phyloP scores from a whole-genome alignment of 2,113 vertebrate genomes.

The Heterochromis multidens region DNA sequence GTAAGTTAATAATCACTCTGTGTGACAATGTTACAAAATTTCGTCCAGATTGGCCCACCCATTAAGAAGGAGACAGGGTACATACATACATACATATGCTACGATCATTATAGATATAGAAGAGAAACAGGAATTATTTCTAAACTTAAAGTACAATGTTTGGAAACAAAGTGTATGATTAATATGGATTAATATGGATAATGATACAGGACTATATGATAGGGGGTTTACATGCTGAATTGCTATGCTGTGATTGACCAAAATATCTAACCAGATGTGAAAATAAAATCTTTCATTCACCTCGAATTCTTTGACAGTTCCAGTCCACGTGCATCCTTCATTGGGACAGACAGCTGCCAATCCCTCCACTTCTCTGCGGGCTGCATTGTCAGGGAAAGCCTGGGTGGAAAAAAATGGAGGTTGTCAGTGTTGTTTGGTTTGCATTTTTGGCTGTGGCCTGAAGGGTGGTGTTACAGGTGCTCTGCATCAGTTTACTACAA shows the following conservation, averaged over 20 bases:
- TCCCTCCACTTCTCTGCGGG: constrained; percentile 91
- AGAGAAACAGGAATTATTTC: too few species aligned
- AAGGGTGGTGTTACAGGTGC: neutral
- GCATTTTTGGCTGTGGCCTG: constrained; percentile 7
- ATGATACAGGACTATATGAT: neutral
- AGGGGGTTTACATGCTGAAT: neutral
- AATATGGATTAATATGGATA: neutral
- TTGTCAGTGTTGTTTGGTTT: neutral
- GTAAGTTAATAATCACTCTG: too few species aligned
- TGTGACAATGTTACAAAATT: too few species aligned
- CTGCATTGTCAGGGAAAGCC: constrained; percentile 97
- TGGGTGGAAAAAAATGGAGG: constrained; percentile 45
- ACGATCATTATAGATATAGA: too few species aligned
- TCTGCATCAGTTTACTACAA: neutral
- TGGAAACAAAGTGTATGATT: neutral
- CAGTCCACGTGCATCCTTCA: constrained; percentile 88
- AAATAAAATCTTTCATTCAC: constrained; percentile 55
- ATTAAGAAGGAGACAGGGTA: too few species aligned
- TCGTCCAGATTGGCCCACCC: too few species aligned
- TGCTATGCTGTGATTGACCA: neutral
- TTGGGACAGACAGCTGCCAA: constrained; percentile 87
- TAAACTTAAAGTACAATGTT: too few species aligned
- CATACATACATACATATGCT: too few species aligned
- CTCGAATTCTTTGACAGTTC: constrained; percentile 94
- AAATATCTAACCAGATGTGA: neutral